These are phyloP conservation scores for Sitta carolinensis DNA, from an alignment of 2,797 vertebrate species.

Conservation along the genomic window DNA sequence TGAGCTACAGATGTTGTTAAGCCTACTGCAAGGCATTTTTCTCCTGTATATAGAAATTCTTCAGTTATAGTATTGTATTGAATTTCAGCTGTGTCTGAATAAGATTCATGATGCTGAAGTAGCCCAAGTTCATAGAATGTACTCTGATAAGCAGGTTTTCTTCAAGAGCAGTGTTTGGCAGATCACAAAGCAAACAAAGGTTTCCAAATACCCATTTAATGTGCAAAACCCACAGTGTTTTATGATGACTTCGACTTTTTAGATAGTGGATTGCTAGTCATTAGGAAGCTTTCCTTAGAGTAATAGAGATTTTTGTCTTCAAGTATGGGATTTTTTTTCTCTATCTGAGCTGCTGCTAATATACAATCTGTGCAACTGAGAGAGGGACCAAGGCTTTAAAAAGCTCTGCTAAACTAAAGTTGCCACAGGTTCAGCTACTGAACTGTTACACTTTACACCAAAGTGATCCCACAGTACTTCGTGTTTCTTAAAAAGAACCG, in stretches of 20 bases:
- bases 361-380: background rate
- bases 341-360: background rate
- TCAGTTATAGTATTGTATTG: background rate
- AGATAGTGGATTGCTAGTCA: background rate
- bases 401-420: background rate
- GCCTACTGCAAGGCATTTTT: background rate
- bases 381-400: background rate
- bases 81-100: background rate
- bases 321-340: background rate
- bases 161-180: background rate
- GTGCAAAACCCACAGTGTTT: background rate
- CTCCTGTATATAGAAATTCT: background rate
- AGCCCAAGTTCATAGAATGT: background rate
- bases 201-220: background rate
- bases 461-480: background rate
- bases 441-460: background rate
- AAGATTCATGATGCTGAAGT: background rate
- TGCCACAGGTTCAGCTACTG: background rate
- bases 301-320: background rate
- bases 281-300: background rate
- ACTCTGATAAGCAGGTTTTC: background rate
- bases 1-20: background rate
- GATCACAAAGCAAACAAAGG: background rate
- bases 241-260: background rate
- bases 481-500: background rate